phyloP scores from a whole-genome alignment of 2,888 invertebrate species.

The Agriopis leucophaearia region DNA sequence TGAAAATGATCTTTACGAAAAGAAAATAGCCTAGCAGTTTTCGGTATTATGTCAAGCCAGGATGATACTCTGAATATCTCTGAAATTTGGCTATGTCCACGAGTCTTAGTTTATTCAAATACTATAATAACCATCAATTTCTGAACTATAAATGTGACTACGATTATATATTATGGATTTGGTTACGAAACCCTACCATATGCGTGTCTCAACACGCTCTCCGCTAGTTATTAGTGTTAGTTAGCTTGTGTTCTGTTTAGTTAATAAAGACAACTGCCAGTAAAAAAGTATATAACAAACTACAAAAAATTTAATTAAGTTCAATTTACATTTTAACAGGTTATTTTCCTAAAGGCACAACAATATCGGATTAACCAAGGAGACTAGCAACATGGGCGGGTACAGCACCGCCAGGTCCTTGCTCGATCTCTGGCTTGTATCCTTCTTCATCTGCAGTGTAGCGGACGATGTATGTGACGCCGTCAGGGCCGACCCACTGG shows the following conservation, averaged over 20 bases:
- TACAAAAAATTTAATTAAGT: constrained; percentile 28
- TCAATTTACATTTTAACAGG: constrained; percentile 13
- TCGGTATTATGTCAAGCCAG: too few species aligned
- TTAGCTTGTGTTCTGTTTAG: too few species aligned
- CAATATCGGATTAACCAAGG: background rate
- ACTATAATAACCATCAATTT: too few species aligned
- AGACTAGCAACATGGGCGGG: constrained; percentile 44
- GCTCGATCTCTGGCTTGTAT: constrained; percentile 64
- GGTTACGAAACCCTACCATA: too few species aligned
- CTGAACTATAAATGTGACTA: too few species aligned
- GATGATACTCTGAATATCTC: too few species aligned
- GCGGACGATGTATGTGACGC: constrained; percentile 78
- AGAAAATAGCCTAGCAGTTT: too few species aligned
- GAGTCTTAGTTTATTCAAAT: too few species aligned
- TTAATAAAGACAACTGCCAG: background rate
- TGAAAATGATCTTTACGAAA: too few species aligned
- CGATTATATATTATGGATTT: too few species aligned
- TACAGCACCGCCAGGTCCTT: constrained; percentile 64
- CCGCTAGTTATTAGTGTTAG: background rate
- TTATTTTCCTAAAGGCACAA: background rate
- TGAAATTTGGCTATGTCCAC: too few species aligned
- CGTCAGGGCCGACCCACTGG: constrained; percentile 79
- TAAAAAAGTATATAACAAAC: background rate
- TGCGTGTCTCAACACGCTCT: too few species aligned
- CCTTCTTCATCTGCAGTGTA: constrained; percentile 76